Conservation (phyloP, 2,113 vertebrate genomes). For the Elaphurus davidianus region DNA sequence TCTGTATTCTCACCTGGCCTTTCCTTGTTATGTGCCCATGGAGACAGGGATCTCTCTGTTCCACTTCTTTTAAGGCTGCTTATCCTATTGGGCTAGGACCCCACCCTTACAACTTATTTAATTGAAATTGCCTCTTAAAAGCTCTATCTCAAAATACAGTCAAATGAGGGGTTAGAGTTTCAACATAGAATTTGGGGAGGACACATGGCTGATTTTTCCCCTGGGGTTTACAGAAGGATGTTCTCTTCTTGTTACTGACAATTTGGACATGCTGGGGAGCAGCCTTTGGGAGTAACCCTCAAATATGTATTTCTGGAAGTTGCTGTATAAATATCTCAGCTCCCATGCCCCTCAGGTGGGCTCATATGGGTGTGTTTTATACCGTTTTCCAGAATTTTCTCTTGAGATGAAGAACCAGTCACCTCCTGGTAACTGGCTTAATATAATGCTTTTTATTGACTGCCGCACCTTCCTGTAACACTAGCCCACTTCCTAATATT, state of each 20-base stretch:
- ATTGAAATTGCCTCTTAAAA: background rate
- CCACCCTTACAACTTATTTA: background rate
- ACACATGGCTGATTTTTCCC: background rate
- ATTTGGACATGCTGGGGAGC: background rate
- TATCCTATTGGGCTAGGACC: background rate
- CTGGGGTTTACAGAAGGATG: background rate
- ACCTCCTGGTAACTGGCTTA: background rate
- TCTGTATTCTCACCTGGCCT: background rate
- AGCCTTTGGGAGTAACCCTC: too few species aligned
- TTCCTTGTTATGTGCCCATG: background rate
- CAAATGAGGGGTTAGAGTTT: background rate
- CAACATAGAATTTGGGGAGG: background rate
- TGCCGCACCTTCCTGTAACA: background rate
- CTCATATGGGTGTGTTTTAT: background rate
- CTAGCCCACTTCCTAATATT: background rate
- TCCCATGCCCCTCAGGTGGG: background rate
- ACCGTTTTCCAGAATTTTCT: background rate
- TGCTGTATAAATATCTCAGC: background rate
- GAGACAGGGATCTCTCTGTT: background rate
- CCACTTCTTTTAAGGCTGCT: background rate
- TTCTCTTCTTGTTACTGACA: background rate
- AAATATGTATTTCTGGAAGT: background rate
- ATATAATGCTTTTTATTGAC: background rate
- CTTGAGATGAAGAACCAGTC: background rate
- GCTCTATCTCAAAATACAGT: background rate